phyloP scores from a whole-genome alignment of 2,113 vertebrate genomes.

The Burhinus oedicnemus region DNA sequence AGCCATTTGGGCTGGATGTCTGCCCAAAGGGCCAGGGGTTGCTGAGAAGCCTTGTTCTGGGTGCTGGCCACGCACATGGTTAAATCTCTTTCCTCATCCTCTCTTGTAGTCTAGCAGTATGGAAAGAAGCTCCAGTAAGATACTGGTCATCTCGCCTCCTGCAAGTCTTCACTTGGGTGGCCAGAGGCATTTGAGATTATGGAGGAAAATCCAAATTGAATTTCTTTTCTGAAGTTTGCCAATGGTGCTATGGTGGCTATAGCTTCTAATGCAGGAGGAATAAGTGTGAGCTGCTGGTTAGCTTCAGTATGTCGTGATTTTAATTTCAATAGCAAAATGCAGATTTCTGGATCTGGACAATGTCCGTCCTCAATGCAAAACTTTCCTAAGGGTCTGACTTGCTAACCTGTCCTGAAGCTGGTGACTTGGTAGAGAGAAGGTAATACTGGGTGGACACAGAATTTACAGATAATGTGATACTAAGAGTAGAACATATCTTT shows the following conservation, averaged over 20 bases:
- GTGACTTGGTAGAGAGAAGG: not conserved
- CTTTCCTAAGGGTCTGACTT: not conserved
- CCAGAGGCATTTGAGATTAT: not conserved
- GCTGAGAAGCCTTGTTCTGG: not conserved
- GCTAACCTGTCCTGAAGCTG: not conserved
- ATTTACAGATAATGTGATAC: not conserved
- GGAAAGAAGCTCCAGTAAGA: not conserved
- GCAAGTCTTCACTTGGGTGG: not conserved
- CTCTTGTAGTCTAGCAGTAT: too few relatives aligned
- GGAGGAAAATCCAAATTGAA: not conserved
- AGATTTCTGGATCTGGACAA: not conserved
- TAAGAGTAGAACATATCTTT: not conserved
- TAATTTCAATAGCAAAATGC: not conserved
- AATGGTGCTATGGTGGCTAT: rapidly evolving
- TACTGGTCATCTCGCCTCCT: not conserved
- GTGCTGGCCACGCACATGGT: rapidly evolving
- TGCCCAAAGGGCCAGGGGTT: rapidly evolving
- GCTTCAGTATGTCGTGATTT: not conserved
- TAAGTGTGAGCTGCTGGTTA: not conserved
- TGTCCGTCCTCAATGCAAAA: not conserved
- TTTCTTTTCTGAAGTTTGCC: not conserved
- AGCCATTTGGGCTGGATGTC: not conserved
- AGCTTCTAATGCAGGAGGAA: not conserved
- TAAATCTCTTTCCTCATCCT: not conserved
- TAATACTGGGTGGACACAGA: not conserved